phyloP scores from a whole-genome alignment of 2,888 invertebrate genomes.

The Andrena fulva region DNA sequence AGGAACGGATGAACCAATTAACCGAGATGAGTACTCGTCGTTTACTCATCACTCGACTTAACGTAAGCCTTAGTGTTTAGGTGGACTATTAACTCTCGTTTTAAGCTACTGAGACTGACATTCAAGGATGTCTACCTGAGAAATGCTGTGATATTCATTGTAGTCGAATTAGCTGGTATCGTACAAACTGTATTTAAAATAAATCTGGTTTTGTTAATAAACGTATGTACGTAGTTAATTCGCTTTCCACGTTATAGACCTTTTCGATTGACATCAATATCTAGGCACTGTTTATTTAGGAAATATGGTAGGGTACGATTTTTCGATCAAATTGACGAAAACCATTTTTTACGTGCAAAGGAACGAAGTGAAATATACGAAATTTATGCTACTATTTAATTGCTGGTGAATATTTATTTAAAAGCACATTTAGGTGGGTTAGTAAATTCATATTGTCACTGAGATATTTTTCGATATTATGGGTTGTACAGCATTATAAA shows the following conservation, averaged over 20 bases:
- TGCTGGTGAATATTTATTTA: background rate
- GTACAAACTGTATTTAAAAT: conserved; percentile 77
- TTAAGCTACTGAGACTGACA: conserved; percentile 80
- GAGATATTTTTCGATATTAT: background rate
- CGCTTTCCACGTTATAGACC: background rate
- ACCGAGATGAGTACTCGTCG: conserved; percentile 39
- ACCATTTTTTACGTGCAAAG: background rate
- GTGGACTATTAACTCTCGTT: conserved; percentile 42
- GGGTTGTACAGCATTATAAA: no score
- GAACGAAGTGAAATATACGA: background rate
- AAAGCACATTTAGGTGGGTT: background rate
- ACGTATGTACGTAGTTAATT: conserved; percentile 31
- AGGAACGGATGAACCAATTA: conserved; percentile 18
- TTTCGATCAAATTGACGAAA: background rate
- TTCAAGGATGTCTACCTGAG: conserved; percentile 81
- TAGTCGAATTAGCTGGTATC: conserved; percentile 79
- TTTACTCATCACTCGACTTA: conserved; percentile 55
- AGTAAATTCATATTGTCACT: no score
- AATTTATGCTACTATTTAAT: background rate
- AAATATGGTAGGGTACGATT: background rate
- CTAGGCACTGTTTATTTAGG: background rate
- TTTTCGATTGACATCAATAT: background rate
- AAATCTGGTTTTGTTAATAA: conserved; percentile 72
- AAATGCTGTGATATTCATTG: conserved; percentile 82
- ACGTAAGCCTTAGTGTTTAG: conserved; percentile 43